Evolutionary conservation across 2,888 invertebrate genomes (phyloP), one percentile per base, ranked within the genome.

Genomic region (Sphaerophoria rueppellii): DNA sequence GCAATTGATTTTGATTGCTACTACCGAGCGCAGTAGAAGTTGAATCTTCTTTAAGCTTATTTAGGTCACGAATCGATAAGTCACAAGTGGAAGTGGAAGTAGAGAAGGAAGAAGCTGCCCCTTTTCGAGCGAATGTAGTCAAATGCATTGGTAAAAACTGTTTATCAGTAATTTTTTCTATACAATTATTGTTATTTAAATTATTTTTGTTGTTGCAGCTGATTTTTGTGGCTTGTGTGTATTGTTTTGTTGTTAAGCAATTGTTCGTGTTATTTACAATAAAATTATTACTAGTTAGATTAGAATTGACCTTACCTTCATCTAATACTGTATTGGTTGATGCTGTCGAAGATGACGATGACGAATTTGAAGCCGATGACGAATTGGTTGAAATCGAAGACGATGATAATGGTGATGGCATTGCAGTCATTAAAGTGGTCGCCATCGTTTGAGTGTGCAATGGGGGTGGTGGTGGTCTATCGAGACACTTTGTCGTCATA

Each of bases 341-440:
- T 86, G 89, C 77, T 86, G 87, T 87, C 70, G 86, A 86, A 9
- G 86, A 79, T 50, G 88, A 86, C 78, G 88, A 80, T 52, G 87
- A 82, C 48, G 85, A 69, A 6, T 82, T 76, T 12, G 83, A 72
- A 73, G 89, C 87, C 14, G 89, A 88, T 43, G 90, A 89, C 3
- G 91, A 91, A 86, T 24, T 24, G 24, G 24, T 40, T 40, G 9
- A 40, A 40, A 9, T 40, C 11, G 43, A 90, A 63, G 90, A 89
- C 2, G 91, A 91, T 86, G 91, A 91, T 14, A 89, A 88, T 55
- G 90, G 90, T 61, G 90, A 90, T 61, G 90, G 90, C 89, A 91
- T 88, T 87, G 90, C 89, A 24, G 87, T 75, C 55, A 83, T 76
- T 48, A 76, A 76, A 48, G 24, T 24, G 24, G 76, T 54, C 12